Percentiles rank a stretch among this genome's conserved stretches.
Evolutionary conservation across 1,140 invertebrate species (phyloP).

Genomic region (Rhizoglyphus robini): DNA sequence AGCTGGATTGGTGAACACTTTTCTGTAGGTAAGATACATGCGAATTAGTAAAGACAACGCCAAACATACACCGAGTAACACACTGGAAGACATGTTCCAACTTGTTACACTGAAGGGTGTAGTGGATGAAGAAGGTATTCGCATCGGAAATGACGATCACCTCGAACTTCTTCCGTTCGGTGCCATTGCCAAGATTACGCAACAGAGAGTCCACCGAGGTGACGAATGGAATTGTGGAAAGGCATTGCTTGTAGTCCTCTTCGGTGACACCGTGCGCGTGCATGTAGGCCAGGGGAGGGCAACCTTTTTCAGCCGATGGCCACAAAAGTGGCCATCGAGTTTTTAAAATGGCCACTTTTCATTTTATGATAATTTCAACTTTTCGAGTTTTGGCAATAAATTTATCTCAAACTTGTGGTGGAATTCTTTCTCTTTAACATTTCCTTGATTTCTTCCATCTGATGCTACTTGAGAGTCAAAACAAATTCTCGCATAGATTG

Average conservation of each 20-base stretch:
- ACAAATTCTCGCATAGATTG: too few species aligned
- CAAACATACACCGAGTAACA: constrained; percentile 1
- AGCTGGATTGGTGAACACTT: constrained; percentile 61
- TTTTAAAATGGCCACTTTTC: too few species aligned
- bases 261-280: constrained; percentile 40
- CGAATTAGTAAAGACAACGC: background rate
- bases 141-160: constrained; percentile 64
- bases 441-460: too few species aligned
- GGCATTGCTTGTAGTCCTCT: constrained; percentile 38
- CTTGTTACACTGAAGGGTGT: constrained; percentile 45
- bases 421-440: too few species aligned
- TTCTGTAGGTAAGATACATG: constrained; percentile 20
- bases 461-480: too few species aligned
- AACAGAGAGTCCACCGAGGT: constrained; percentile 48
- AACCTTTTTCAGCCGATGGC: too few species aligned
- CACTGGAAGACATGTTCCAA: constrained; percentile 39
- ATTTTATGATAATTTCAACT: too few species aligned
- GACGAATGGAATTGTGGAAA: constrained; percentile 45
- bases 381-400: too few species aligned
- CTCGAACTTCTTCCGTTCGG: constrained; percentile 39
- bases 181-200: constrained; percentile 26
- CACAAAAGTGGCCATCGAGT: too few species aligned
- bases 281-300: too few species aligned
- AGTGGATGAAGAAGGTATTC: constrained; percentile 56
- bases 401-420: too few species aligned